Conservation (phyloP, 1,140 invertebrate genomes). For the Polypedilum vanderplanki region DNA sequence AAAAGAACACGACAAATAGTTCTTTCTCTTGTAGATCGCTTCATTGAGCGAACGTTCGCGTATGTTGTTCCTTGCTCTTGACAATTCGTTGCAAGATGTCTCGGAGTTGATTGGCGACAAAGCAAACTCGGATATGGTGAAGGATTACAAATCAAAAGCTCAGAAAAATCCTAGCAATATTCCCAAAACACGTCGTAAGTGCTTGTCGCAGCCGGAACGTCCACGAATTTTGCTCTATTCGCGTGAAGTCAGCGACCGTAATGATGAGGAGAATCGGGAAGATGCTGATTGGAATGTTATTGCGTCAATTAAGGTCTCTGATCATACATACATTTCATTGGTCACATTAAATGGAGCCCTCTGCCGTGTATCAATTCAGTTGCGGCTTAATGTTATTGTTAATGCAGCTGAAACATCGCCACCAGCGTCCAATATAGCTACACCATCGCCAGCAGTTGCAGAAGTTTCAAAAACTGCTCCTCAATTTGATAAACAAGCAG, state of each 20-base stretch:
- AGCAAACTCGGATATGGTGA: conserved; percentile 66
- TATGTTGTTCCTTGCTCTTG: conserved; percentile 65
- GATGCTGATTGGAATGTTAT: conserved; percentile 63
- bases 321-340: conserved; percentile 60
- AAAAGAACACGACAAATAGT: background rate
- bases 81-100: conserved; percentile 73
- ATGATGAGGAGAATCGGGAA: conserved; percentile 47
- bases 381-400: conserved; percentile 48
- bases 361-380: conserved; percentile 55
- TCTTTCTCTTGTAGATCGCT: conserved; percentile 28
- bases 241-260: conserved; percentile 51
- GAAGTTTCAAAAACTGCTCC: background rate
- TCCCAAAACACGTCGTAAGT: conserved; percentile 45
- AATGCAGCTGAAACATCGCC: conserved; percentile 48
- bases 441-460: conserved; percentile 31
- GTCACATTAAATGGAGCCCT: conserved; percentile 57
- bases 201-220: conserved; percentile 52
- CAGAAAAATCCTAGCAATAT: conserved; percentile 44
- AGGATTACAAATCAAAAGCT: conserved; percentile 71
- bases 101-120: conserved; percentile 52
- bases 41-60: conserved; percentile 56
- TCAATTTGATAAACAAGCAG: conserved; percentile 37
- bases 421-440: conserved; percentile 43
- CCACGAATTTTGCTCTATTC: conserved; percentile 51
- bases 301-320: conserved; percentile 49